Base-by-base conservation (phyloP, 2,113 vertebrate genomes). In the Muntiacus muntjak region DNA sequence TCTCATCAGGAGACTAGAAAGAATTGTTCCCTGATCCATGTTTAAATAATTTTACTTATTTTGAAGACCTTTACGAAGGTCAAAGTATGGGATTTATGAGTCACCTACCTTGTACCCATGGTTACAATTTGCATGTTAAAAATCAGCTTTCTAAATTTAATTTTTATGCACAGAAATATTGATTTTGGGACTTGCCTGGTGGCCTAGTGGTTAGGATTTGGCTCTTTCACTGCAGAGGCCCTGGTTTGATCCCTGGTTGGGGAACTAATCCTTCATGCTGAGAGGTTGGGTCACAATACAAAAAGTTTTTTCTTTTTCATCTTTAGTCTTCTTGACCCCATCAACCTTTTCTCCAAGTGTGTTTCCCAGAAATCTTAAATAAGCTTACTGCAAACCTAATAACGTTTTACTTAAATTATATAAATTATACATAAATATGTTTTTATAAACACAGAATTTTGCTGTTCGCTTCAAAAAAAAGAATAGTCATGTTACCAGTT, bases 31-130 rank as follows among this genome's bases (percentile, higher is more conserved):
- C 14, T 3, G 11, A 12, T 71, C 54, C 13, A 74, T 86, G 14
- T 95, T 95, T 87, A 45, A 88, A 67, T 90, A 54, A n/a, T 79
- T 87, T n/a, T 67, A 84, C 60, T 96, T 78, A 64, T 84, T 88
- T 87, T 57, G 62, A 30, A 67, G 6, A 26, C 26, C 7, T 84
- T 67, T 52, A 86, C 89, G 67, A 83, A 94, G 86, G 67, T 92
- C n/a, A 91, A 26, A 90, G 2, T 54, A 50, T 58, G 50, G 19
- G 8, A 50, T 79, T 94, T 86, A 79, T 57, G 93, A 52, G 85
- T 87, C 14, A 26, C 52, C 91, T 78, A 81, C 81, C 43, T n/a
- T 96, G 30, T 94, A 92, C 54, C 43, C 55, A 14, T 87, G 54
- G 11, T 88, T 97, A 26, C 3, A 50, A 78, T 91, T 91, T 83